Conservation (phyloP, 1,140 invertebrate species). For the Drosophila varians region DNA sequence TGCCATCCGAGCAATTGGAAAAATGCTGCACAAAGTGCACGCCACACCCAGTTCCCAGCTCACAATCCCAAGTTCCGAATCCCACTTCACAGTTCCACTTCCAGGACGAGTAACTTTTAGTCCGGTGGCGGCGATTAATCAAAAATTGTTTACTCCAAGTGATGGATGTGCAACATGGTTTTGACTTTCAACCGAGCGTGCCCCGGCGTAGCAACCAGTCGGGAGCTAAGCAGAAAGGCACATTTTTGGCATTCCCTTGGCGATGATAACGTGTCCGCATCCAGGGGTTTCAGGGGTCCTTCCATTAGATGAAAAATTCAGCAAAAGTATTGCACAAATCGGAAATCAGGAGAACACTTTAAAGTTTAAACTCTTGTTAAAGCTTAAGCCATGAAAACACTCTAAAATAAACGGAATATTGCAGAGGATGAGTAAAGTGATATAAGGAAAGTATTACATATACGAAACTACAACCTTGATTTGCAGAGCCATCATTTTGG, state of each 20-base stretch:
- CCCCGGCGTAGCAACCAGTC: slow-evolving; percentile 29
- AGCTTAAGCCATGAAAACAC: background rate
- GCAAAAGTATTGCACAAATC: background rate
- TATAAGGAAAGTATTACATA: background rate
- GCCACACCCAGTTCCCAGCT: slow-evolving; percentile 28
- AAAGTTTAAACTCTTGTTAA: background rate
- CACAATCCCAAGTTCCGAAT: background rate
- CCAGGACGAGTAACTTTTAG: slow-evolving; percentile 6
- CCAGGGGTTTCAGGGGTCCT: background rate
- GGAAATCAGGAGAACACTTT: background rate
- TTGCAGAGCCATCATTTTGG: slow-evolving; percentile 2
- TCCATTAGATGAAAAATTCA: background rate
- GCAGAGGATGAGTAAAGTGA: background rate
- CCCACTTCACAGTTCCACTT: background rate
- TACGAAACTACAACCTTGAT: background rate
- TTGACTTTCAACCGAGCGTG: slow-evolving; percentile 65
- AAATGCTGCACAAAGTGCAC: slow-evolving; percentile 70
- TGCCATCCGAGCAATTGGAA: slow-evolving; percentile 65
- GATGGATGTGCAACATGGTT: slow-evolving; percentile 80
- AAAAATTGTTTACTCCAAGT: slow-evolving; percentile 81
- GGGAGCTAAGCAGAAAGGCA: slow-evolving; percentile 53
- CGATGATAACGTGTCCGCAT: slow-evolving; percentile 7
- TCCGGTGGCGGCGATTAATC: slow-evolving; percentile 69
- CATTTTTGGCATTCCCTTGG: slow-evolving; percentile 46
- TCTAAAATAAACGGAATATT: background rate